Conservation (phyloP, 1,140 invertebrate species). For the Lithobius niger region DNA sequence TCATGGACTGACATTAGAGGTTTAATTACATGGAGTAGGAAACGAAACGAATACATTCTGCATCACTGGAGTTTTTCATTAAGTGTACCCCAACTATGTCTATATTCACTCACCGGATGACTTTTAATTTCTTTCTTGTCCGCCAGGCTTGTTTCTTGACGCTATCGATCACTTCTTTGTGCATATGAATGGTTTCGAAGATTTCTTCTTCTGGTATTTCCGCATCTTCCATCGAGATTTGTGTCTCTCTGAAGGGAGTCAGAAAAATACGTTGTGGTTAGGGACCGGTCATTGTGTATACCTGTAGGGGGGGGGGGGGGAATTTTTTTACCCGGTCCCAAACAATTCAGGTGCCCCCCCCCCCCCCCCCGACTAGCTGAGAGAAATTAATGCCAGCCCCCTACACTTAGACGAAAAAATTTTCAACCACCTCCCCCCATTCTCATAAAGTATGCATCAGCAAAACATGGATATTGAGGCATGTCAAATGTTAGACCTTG, state of each 20-base stretch:
- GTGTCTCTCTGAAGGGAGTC: conserved; percentile 15
- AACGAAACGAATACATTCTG: neutral
- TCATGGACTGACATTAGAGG: no score
- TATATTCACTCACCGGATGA: conserved; percentile 48
- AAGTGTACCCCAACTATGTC: no score
- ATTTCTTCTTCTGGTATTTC: conserved; percentile 55
- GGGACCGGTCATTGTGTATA: no score
- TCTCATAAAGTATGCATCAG: no score
- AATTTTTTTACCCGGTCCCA: no score
- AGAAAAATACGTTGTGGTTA: neutral
- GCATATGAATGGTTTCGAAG: conserved; percentile 76
- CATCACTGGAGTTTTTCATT: no score
- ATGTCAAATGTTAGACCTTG: no score
- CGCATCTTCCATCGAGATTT: conserved; percentile 19
- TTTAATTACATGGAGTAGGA: neutral
- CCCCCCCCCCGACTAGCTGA: no score
- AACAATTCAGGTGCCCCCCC: conserved; percentile 3
- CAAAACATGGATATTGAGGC: no score
- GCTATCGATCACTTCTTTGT: conserved; percentile 81
- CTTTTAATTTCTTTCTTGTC: conserved; percentile 67
- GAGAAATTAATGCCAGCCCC: no score
- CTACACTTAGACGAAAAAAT: no score
- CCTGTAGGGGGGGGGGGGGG: neutral
- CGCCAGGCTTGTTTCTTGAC: conserved; percentile 80
- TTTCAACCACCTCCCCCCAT: no score